Percentiles rank a stretch among this genome's conserved stretches.
phyloP scores from a whole-genome alignment of 2,797 vertebrate genomes.

The Spondyliosoma cantharus region DNA sequence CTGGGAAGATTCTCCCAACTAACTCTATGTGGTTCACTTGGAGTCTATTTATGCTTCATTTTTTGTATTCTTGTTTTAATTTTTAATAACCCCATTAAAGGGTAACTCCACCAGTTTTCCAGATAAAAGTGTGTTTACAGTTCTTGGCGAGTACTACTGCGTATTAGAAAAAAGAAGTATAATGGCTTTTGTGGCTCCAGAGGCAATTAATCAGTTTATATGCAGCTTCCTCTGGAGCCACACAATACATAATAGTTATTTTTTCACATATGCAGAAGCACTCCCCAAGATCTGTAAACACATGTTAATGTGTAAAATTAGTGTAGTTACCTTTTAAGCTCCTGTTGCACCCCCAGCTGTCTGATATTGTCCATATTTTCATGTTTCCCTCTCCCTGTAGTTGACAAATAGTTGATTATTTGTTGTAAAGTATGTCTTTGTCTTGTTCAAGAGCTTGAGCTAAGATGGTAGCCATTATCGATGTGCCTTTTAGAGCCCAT shows the following conservation, averaged over 20 bases:
- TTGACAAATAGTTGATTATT: not conserved
- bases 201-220: too few species aligned
- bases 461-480: not conserved
- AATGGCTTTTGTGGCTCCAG: too few species aligned
- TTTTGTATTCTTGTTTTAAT: not conserved
- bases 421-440: not conserved
- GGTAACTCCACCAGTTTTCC: too few species aligned
- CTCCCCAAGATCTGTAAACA: too few species aligned
- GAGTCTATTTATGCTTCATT: too few species aligned
- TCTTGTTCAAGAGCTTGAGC: not conserved
- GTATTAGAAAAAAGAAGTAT: too few species aligned
- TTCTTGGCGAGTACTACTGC: too few species aligned
- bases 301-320: too few species aligned
- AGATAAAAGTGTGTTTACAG: too few species aligned
- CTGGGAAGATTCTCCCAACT: not conserved
- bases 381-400: not conserved
- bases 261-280: too few species aligned
- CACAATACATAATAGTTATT: too few species aligned
- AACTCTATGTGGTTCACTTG: not conserved
- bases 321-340: not conserved
- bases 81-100: not conserved
- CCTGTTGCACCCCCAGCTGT: not conserved
- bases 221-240: too few species aligned
- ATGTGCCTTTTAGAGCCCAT: slow-evolving; percentile 25
- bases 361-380: not conserved